phyloP scores from a whole-genome alignment of 2,888 invertebrate species.

The Meiosimyza decipiens region DNA sequence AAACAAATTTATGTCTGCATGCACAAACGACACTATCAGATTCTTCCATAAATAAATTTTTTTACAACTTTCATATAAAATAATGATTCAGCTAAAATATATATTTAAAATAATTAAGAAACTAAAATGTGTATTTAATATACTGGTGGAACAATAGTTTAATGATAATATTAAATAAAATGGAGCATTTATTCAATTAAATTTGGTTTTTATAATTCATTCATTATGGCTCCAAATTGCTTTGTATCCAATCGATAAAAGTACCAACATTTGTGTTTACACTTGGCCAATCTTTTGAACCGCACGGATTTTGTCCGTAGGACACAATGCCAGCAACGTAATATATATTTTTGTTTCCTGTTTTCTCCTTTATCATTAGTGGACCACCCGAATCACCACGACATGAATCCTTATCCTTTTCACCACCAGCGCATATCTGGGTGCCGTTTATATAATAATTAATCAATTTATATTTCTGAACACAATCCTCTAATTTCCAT shows the following conservation, averaged over 20 bases:
- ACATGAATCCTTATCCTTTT: conserved; percentile 69
- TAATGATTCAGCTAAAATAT: too few relatives aligned
- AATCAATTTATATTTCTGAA: conserved; percentile 67
- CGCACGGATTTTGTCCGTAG: conserved; percentile 74
- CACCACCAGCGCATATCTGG: conserved; percentile 73
- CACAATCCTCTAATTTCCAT: conserved; percentile 68
- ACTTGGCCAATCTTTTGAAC: conserved; percentile 71
- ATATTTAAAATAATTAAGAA: too few relatives aligned
- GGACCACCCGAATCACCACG: conserved; percentile 75
- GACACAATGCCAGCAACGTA: conserved; percentile 72
- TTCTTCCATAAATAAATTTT: too few relatives aligned
- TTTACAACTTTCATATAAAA: too few relatives aligned
- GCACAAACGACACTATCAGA: too few relatives aligned
- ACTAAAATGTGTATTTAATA: too few relatives aligned
- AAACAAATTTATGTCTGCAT: too few relatives aligned
- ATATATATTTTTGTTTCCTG: conserved; percentile 68
- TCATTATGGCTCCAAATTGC: conserved; percentile 54
- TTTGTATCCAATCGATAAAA: conserved; percentile 72
- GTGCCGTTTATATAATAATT: conserved; percentile 66
- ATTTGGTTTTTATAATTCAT: neutral
- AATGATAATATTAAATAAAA: too few relatives aligned
- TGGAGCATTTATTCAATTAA: too few relatives aligned
- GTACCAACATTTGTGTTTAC: conserved; percentile 72
- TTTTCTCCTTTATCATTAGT: conserved; percentile 66
- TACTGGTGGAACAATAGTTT: too few relatives aligned